Evolutionary conservation across 2,113 vertebrate species (phyloP).

Genomic region (Dasyornis broadbenti): DNA sequence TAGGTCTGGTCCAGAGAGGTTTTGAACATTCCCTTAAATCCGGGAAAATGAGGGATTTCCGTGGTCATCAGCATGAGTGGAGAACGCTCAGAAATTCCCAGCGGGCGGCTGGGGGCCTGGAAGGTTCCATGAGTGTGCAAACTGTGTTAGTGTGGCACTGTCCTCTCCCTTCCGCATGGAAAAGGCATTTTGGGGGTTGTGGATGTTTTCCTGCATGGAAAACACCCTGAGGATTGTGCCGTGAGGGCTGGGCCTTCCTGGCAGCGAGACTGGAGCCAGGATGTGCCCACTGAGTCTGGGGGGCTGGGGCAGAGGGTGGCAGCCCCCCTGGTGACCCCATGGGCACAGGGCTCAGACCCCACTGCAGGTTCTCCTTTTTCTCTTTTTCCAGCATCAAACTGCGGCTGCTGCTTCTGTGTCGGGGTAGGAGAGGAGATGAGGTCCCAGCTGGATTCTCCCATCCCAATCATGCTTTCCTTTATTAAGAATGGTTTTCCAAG

Average conservation of each 20-base stretch:
- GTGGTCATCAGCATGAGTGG: accelerated
- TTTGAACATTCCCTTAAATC: background rate
- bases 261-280: background rate
- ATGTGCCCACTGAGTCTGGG: background rate
- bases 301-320: background rate
- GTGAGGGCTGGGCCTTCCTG: background rate
- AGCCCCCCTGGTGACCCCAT: accelerated
- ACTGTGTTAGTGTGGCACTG: accelerated
- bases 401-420: background rate
- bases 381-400: background rate
- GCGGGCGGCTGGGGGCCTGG: background rate
- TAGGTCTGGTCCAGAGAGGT: background rate
- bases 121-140: background rate
- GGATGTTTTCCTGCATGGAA: background rate
- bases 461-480: background rate
- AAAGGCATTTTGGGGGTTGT: background rate
- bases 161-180: background rate
- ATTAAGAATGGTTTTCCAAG: background rate
- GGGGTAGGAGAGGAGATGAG: background rate
- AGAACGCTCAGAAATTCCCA: background rate
- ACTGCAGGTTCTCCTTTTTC: background rate
- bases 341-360: background rate
- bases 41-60: background rate
- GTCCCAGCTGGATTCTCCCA: background rate
- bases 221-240: background rate